These are phyloP conservation scores for Gyps fulvus DNA, from an alignment of 2,113 vertebrate species.

Conservation along the genomic window DNA sequence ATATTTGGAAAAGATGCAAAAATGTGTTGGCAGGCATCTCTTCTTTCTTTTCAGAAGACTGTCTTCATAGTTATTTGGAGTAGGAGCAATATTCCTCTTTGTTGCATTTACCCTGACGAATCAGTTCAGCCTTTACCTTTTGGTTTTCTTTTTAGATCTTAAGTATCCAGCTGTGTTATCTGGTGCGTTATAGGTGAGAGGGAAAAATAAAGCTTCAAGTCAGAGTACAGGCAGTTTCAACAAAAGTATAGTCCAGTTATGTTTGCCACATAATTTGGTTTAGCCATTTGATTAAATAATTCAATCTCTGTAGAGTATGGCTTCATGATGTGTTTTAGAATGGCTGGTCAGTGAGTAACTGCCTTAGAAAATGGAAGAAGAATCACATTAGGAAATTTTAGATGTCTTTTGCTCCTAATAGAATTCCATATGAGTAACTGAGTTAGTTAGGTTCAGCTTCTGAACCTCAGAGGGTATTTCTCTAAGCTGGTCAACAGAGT, in stretches of 20 bases:
- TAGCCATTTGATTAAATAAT: background rate
- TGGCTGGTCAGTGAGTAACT: background rate
- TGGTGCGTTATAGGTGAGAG: background rate
- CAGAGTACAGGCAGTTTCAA: background rate
- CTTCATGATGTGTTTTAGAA: background rate
- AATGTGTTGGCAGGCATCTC: background rate
- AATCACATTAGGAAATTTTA: background rate
- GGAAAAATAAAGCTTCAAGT: background rate
- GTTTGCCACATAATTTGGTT: constrained; percentile 13
- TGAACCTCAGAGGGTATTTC: background rate
- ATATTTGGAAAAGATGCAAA: background rate
- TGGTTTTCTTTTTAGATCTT: background rate
- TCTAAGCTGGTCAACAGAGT: background rate
- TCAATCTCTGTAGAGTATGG: background rate
- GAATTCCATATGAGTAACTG: background rate
- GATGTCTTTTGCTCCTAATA: background rate
- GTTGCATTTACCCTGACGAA: background rate
- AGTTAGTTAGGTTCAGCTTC: background rate
- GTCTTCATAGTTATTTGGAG: background rate
- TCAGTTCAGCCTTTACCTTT: background rate
- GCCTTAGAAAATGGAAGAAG: background rate
- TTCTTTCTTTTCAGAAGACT: background rate
- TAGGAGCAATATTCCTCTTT: background rate
- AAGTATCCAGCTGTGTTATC: background rate
- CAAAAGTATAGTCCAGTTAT: background rate